phyloP scores from a whole-genome alignment of 2,888 invertebrate genomes.

The Chalcosyrphus nemorum region DNA sequence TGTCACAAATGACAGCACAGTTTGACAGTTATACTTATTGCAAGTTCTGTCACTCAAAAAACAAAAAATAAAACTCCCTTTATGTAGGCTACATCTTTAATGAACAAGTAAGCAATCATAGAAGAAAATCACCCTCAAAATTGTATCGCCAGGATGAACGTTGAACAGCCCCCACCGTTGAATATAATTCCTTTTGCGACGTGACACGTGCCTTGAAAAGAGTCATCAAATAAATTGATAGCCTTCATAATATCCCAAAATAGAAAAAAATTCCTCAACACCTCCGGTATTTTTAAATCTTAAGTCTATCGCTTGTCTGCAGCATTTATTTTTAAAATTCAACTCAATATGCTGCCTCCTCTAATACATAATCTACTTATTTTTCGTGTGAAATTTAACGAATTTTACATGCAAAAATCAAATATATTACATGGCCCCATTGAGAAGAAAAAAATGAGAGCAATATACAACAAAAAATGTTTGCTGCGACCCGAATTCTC shows the following conservation, averaged over 20 bases:
- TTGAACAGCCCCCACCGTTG: neutral
- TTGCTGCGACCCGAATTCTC: neutral
- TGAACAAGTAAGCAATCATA: too few species aligned
- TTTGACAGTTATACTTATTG: too few species aligned
- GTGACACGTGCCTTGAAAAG: neutral
- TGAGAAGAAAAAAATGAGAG: neutral
- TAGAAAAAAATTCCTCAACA: neutral
- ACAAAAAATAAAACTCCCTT: too few species aligned
- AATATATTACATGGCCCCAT: constrained; percentile 6
- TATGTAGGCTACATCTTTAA: too few species aligned
- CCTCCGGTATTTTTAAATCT: neutral
- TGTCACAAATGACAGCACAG: too few species aligned
- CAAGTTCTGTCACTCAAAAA: too few species aligned
- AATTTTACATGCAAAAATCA: constrained; percentile 27
- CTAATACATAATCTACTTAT: too few species aligned
- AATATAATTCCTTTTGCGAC: too few species aligned
- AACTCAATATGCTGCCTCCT: neutral
- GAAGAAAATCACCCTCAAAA: too few species aligned
- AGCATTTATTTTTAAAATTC: constrained; percentile 8
- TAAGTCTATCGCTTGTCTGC: constrained; percentile 29
- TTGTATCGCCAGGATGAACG: neutral
- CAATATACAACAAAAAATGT: neutral
- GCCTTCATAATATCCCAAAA: neutral
- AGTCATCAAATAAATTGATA: neutral
- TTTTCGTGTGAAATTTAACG: too few species aligned